Evolutionary conservation across 2,888 invertebrate genomes (phyloP), one percentile per base, ranked within the genome.

Genomic region (Himalopsyche japonica): DNA sequence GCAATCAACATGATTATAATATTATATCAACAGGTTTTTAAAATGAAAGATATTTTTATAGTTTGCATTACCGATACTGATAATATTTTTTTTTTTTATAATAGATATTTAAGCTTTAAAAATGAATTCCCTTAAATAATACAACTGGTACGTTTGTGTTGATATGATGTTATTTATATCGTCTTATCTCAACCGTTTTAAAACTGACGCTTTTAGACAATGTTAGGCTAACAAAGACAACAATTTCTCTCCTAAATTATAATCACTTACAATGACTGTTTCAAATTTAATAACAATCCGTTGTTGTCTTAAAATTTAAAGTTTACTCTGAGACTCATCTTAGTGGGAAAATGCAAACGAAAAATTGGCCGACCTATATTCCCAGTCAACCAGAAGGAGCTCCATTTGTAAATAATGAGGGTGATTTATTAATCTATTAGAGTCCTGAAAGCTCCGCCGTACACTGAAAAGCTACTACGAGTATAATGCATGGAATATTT

Each of bases 371-470:
- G 70, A 70, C 70, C 70, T 70, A 70, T 70, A 70, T 70, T 70
- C 70, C 70, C 27, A 70, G 70, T 70, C 70, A 70, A 70, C 70
- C 70, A 70, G 70, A 70, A 81, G 76, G 34, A 48, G 79, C 83
- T 85, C 85, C 83, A 81, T 83, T 83, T 81, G 83, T 85, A 83
- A 85, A 85, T 85, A 85, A 83, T 83, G 85, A 83, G 37, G 70
- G 85, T 85, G 78, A 83, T 85, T 83, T 83, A 83, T 83, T 81
- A 85, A 85, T 83, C 85, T 85, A 85, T 85, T 85, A 85, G 78
- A 82, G 64, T 82, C 57, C 64, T 78, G 57, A 85, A 83, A 85
- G 83, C 83, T 70, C 24, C 48, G 70, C 70, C 43, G 64, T 70
- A 70, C 80, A 34, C 79, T 34, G 48, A 57, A 83, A 83, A 78